phyloP scores from a whole-genome alignment of 2,113 vertebrate species.

The Pimephales promelas region DNA sequence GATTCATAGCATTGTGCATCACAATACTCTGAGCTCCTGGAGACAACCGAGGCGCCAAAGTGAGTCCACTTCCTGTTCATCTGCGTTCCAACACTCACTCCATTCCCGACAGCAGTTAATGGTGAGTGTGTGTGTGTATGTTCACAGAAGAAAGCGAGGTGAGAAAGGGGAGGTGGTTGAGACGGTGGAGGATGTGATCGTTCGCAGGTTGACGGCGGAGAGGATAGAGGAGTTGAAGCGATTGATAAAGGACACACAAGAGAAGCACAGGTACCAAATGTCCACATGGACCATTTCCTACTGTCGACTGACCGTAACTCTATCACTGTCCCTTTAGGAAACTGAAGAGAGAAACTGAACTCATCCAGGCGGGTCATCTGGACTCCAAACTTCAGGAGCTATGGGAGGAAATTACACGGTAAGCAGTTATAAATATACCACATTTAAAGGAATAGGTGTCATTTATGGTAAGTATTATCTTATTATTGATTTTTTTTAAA shows the following conservation, averaged over 20 bases:
- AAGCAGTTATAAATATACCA: slow-evolving; percentile 47
- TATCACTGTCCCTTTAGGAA: slow-evolving; percentile 72
- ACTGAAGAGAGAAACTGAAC: slow-evolving; percentile 90
- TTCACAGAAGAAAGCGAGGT: slow-evolving; percentile 87
- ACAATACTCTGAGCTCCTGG: slow-evolving; percentile 92
- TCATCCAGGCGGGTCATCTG: slow-evolving; percentile 91
- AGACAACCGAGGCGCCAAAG: slow-evolving; percentile 95
- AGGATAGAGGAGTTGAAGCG: slow-evolving; percentile 92
- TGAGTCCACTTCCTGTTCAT: slow-evolving; percentile 68
- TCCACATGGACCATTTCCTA: background rate
- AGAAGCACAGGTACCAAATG: slow-evolving; percentile 85
- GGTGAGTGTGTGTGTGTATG: slow-evolving; percentile 53
- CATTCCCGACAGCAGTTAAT: background rate
- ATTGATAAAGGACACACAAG: slow-evolving; percentile 92
- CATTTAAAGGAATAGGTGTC: background rate
- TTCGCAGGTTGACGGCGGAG: slow-evolving; percentile 89
- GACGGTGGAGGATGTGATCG: slow-evolving; percentile 96
- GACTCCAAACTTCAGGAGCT: slow-evolving; percentile 89
- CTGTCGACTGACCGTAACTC: background rate
- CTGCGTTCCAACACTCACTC: background rate
- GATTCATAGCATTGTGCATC: slow-evolving; percentile 73
- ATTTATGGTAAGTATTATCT: background rate
- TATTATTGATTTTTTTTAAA: too few species aligned
- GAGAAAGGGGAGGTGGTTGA: slow-evolving; percentile 96
- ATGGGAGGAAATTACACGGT: slow-evolving; percentile 90